These are phyloP conservation scores for Toxonevra muliebris DNA, from an alignment of 2,888 invertebrate genomes.

Conservation along the genomic window DNA sequence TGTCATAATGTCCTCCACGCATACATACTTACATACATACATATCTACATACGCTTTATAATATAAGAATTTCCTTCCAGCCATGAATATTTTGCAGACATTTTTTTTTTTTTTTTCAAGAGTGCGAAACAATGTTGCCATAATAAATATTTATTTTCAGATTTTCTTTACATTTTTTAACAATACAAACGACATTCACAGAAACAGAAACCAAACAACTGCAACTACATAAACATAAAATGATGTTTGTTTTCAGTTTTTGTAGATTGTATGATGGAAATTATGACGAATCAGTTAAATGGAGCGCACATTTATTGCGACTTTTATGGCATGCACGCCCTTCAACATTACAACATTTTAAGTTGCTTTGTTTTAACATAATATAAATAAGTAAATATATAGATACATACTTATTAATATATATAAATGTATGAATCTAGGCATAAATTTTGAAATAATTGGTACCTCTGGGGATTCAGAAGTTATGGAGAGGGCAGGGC, in stretches of 20 bases:
- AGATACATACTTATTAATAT: too few relatives aligned
- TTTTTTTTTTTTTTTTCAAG: neutral
- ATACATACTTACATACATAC: neutral
- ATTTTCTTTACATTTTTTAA: neutral
- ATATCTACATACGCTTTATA: neutral
- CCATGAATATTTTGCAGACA: neutral
- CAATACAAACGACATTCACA: neutral
- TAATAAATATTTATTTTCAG: neutral
- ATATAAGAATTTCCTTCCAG: neutral
- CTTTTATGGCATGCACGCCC: neutral
- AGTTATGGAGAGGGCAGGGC: too few relatives aligned
- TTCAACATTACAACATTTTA: neutral
- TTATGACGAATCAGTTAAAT: conserved; percentile 4
- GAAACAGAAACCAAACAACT: too few relatives aligned
- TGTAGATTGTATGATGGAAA: neutral
- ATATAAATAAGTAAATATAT: too few relatives aligned
- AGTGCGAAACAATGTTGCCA: neutral
- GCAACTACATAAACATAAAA: too few relatives aligned
- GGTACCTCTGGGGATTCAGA: too few relatives aligned
- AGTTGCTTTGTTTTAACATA: too few relatives aligned
- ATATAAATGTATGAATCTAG: too few relatives aligned
- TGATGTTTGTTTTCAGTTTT: too few relatives aligned
- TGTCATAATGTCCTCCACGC: too few relatives aligned
- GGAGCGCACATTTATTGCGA: conserved; percentile 5
- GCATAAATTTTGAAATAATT: too few relatives aligned